These are phyloP conservation scores for Carduelis carduelis DNA, from an alignment of 2,797 vertebrate genomes.

Conservation along the genomic window DNA sequence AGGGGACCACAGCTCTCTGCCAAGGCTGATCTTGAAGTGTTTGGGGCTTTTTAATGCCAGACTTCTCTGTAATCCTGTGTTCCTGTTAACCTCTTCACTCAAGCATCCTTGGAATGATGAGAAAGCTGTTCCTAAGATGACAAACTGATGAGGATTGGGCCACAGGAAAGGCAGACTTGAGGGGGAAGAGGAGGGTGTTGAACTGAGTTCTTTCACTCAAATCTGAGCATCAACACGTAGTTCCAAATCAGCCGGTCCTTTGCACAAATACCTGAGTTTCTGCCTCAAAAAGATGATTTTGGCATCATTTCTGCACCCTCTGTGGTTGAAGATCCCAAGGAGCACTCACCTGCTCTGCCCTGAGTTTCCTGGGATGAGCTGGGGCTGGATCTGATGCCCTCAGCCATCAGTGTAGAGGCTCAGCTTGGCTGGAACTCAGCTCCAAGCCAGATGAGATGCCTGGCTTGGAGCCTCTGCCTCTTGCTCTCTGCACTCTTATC, in stretches of 20 bases:
- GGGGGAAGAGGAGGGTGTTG: background rate
- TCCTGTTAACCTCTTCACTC: background rate
- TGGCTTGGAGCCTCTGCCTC: background rate
- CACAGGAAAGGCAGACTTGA: background rate
- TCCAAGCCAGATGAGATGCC: background rate
- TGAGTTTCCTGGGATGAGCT: background rate
- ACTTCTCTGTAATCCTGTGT: background rate
- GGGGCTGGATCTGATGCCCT: background rate
- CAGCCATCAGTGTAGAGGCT: background rate
- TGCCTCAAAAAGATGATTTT: background rate
- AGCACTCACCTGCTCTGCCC: fast-evolving
- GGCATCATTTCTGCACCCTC: fast-evolving
- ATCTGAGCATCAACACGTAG: fast-evolving
- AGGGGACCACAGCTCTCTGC: background rate
- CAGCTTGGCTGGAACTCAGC: background rate
- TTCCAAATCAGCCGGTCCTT: background rate
- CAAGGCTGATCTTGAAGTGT: background rate
- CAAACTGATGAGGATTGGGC: background rate
- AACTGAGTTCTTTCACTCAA: background rate
- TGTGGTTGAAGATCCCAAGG: background rate
- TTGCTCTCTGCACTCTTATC: background rate
- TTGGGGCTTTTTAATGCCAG: background rate
- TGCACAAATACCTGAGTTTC: background rate
- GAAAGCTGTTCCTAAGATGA: background rate
- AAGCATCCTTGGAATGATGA: background rate